Base-by-base conservation (phyloP, 2,888 invertebrate genomes). In the Lasioglossum malachurum region DNA sequence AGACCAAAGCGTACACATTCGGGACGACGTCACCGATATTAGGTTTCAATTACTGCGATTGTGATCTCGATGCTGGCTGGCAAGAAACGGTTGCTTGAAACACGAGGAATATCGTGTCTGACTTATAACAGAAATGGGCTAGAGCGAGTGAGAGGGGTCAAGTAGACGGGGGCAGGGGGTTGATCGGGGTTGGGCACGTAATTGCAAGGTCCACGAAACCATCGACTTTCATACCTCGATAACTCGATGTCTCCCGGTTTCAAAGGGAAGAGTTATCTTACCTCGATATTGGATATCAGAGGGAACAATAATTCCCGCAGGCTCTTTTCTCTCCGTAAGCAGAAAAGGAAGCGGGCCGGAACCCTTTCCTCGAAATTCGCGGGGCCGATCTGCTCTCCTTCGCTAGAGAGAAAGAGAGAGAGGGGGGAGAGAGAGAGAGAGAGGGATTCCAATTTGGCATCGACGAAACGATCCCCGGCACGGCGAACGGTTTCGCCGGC, bases 251-350 rank as follows among this genome's bases (percentile, higher is more conserved):
- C 74, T 67, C 27, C 69, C 78, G 75, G 78, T 76, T 87, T 80
- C 72, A 78, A 75, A 78, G 74, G 82, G 91, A 87, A 89, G 91
- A 85, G 89, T 83, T 81, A 89, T 86, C 81, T 83, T 46, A 77
- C 72, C 83, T 72, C 73, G 84, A 79, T 78, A 87, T 76, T 76
- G 87, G 87, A 88, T 86, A 82, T 84, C 84, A 80, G 82, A 69
- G 64, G 85, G 72, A 73, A 80, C 81, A 80, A 91, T 91, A 87
- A 90, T 90, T 90, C 82, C 80, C 76, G 44, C 27, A 16, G 77
- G 74, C 14, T 86, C 76, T 79, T 84, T 87, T 81, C 75, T 73
- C 44, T 35, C 57, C 75, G 72, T 41, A 75, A 71, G 60, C 23
- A 53, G 82, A 71, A 49, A 75, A 64, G 74, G 67, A 80, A 46